These are phyloP conservation scores for Oryzias woworae DNA, from an alignment of 2,113 vertebrate species.

Conservation along the genomic window DNA sequence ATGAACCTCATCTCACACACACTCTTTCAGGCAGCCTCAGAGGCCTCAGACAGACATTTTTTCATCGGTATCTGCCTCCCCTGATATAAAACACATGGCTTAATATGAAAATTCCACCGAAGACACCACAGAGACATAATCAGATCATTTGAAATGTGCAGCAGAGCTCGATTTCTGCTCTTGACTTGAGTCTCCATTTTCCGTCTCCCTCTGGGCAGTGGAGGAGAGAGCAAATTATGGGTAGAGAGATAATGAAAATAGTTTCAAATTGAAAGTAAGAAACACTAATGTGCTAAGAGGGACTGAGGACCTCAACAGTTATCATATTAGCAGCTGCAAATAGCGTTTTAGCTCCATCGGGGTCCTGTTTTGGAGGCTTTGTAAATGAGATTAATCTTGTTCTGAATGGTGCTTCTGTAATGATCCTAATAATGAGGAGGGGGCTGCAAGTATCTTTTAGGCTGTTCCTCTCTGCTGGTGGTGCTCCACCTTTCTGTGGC, in stretches of 20 bases:
- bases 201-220: conserved; percentile 69
- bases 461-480: conserved; percentile 50
- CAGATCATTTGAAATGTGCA: conserved; percentile 71
- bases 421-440: conserved; percentile 69
- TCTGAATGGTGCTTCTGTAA: conserved; percentile 72
- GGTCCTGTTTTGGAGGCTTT: conserved; percentile 64
- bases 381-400: conserved; percentile 77
- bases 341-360: conserved; percentile 67
- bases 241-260: conserved; percentile 78
- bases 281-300: conserved; percentile 78
- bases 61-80: conserved; percentile 52
- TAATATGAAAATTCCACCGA: conserved; percentile 54
- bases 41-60: conserved; percentile 48
- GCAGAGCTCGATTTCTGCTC: conserved; percentile 68
- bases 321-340: conserved; percentile 80
- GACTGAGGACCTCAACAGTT: conserved; percentile 70
- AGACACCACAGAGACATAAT: conserved; percentile 59
- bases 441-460: conserved; percentile 57
- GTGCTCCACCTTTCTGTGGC: conserved; percentile 32
- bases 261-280: conserved; percentile 80
- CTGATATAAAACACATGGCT: conserved; percentile 56
- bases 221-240: conserved; percentile 75
- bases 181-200: conserved; percentile 72
- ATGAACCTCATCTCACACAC: neutral
- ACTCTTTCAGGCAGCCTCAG: conserved; percentile 21